Percentiles rank a stretch among this genome's conserved stretches.
phyloP scores from a whole-genome alignment of 2,113 vertebrate genomes.

The Redunca redunca region DNA sequence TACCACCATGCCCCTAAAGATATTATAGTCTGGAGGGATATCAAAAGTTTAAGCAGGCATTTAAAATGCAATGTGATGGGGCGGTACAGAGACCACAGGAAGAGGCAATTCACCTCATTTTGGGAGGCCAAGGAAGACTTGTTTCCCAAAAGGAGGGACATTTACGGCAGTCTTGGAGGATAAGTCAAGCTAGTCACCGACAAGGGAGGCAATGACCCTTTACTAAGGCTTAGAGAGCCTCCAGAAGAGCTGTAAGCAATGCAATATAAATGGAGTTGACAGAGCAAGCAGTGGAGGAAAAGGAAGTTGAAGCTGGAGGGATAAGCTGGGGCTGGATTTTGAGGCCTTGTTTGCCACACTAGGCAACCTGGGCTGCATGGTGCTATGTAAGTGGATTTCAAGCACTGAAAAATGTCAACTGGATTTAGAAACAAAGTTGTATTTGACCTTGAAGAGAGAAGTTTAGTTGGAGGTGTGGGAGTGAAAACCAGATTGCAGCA shows the following conservation, averaged over 20 bases:
- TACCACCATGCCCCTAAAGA: background rate
- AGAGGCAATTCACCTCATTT: background rate
- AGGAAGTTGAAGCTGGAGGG: background rate
- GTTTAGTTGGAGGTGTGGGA: background rate
- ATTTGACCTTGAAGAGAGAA: conserved; percentile 18
- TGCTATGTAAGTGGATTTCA: background rate
- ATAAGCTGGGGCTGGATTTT: background rate
- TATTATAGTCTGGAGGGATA: background rate
- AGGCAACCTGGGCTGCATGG: background rate
- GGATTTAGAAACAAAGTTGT: conserved; percentile 26
- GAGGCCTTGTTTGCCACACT: background rate
- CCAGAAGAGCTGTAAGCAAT: background rate
- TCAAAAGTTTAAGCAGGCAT: background rate
- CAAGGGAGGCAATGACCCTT: background rate
- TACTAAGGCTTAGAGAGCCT: background rate
- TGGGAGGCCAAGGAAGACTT: background rate
- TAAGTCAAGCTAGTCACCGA: background rate
- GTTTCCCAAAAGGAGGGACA: background rate
- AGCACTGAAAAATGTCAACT: background rate
- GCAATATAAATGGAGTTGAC: background rate
- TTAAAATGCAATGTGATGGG: background rate
- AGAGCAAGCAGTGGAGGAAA: background rate
- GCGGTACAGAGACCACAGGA: background rate
- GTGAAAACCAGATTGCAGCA: background rate
- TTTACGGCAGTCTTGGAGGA: background rate